These are phyloP conservation scores for Tethea ocularis DNA, from an alignment of 2,888 invertebrate species.

Conservation along the genomic window DNA sequence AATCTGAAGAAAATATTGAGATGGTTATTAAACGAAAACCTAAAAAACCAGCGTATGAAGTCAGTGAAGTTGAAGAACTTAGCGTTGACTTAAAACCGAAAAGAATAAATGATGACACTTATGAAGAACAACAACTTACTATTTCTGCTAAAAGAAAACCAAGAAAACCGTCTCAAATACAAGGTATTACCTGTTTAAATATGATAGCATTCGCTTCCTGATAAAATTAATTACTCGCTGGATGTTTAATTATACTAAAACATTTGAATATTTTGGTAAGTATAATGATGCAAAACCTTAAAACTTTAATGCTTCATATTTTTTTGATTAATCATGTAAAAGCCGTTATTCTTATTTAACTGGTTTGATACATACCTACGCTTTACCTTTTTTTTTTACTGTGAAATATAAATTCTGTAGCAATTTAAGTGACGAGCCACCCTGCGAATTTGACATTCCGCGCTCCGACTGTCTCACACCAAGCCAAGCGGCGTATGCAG, in stretches of 20 bases:
- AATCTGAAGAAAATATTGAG: conserved; percentile 84
- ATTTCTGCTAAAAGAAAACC: conserved; percentile 87
- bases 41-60: conserved; percentile 83
- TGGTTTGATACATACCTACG: no score
- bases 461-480: no score
- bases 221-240: conserved; percentile 6
- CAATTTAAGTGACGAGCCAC: no score
- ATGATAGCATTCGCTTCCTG: conserved; percentile 9
- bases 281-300: not conserved
- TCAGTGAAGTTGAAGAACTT: conserved; percentile 85
- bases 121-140: conserved; percentile 87
- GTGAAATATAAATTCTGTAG: no score
- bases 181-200: conserved; percentile 77
- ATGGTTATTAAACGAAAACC: conserved; percentile 76
- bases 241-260: not conserved
- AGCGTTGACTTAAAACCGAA: conserved; percentile 82
- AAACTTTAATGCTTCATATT: no score
- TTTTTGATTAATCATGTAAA: no score
- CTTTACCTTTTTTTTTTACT: no score
- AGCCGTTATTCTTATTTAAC: no score
- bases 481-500: no score
- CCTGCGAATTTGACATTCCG: no score
- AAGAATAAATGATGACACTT: conserved; percentile 66
- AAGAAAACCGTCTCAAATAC: conserved; percentile 84
- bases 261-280: not conserved